phyloP scores from a whole-genome alignment of 1,140 invertebrate species.

The Drosophila pachea region DNA sequence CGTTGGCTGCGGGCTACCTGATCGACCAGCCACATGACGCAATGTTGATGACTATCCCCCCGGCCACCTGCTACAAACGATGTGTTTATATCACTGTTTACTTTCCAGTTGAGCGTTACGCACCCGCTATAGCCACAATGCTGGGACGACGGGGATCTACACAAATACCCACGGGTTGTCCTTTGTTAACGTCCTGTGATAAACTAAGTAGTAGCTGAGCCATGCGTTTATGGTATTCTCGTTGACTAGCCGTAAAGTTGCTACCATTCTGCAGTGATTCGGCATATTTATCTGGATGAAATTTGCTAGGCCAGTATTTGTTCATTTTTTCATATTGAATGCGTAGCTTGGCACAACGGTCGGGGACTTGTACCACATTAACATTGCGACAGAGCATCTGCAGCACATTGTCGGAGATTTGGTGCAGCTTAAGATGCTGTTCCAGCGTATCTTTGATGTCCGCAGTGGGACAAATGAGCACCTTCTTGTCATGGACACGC shows the following conservation, averaged over 20 bases:
- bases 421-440: conserved; percentile 41
- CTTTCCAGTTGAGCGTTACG: conserved; percentile 80
- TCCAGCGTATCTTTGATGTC: conserved; percentile 48
- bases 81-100: background rate
- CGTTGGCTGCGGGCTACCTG: conserved; percentile 89
- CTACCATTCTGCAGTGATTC: conserved; percentile 83
- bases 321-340: conserved; percentile 84
- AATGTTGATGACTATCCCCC: conserved; percentile 88
- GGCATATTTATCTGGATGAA: conserved; percentile 87
- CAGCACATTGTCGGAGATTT: conserved; percentile 50
- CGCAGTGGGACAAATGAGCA: conserved; percentile 81
- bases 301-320: conserved; percentile 90
- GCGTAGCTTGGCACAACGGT: conserved; percentile 82
- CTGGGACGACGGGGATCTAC: conserved; percentile 83
- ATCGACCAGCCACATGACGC: conserved; percentile 91
- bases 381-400: conserved; percentile 79
- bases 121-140: conserved; percentile 84
- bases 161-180: conserved; percentile 82
- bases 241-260: conserved; percentile 83
- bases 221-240: conserved; percentile 82
- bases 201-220: conserved; percentile 78
- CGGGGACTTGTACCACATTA: conserved; percentile 82
- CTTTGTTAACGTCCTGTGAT: conserved; percentile 55
- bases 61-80: background rate
- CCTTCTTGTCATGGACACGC: conserved; percentile 82